Evolutionary conservation across 2,113 vertebrate genomes (phyloP), one percentile per base, ranked within the genome.

Genomic region (Anthoscopus minutus): DNA sequence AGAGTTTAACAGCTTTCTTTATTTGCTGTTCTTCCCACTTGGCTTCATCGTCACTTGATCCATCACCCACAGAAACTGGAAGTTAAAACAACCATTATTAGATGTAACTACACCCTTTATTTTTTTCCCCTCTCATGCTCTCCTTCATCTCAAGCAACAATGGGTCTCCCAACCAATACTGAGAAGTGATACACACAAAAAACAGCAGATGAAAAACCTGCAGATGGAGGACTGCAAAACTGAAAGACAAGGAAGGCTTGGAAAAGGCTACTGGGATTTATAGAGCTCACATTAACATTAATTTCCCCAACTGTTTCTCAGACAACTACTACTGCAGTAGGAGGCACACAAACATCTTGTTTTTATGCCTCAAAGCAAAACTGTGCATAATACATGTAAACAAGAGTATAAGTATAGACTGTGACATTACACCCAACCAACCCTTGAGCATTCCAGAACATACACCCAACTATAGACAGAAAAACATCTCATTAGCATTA

Each of bases 11-110:
- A 25, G 98, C 98, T 97, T 99, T 99, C 69, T 91, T 98, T 95
- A 99, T 99, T 93, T 99, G 99, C 65, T 98, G 99, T 57, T 99
- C 98, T 96, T 99, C 99, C 99, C 99, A 99, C 58, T 98, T 96
- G 44, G 89, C 95, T 94, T 99, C 97, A 73, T 98, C 98, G 12
- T 98, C 98, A 93, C 82, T 93, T 56, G 94, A 97, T 72, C 82
- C 96, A 74, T 96, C 97, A 91, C 88, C 89, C 88, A 95, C 95
- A 89, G 97, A 97, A 57, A 57, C 98, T 99, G 91, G 35, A 97
- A 95, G 74, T 72, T 17, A 84, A 61, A 57, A 47, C 6, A 95
- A 50, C 7, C 4, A 27, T 89, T 70, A 84, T 15, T 42, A 85
- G 38, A 66, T 44, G 3, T 2, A 65, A 54, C 24, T 61, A 64